Conservation (phyloP, 2,888 invertebrate species). For the Cybosia mesomella region DNA sequence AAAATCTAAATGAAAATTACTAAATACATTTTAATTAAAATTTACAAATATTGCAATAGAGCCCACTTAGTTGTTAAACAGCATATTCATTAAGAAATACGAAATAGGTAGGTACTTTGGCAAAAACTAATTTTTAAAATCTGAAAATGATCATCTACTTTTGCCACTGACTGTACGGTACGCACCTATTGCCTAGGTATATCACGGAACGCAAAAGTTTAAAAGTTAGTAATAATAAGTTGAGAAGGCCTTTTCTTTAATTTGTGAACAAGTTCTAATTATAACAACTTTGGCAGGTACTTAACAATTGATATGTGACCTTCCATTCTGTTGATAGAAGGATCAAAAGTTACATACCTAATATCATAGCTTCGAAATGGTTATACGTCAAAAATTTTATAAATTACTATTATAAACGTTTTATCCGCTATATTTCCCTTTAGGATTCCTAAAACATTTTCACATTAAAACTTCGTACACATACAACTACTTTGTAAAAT, state of each 20-base stretch:
- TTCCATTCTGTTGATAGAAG: slow-evolving; percentile 2
- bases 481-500: slow-evolving; percentile 3
- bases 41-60: no score
- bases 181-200: no score
- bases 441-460: background rate
- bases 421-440: background rate
- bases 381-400: background rate
- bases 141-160: no score
- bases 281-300: background rate
- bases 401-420: background rate
- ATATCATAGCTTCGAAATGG: background rate
- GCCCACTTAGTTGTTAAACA: no score
- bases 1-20: no score
- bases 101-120: no score
- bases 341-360: background rate
- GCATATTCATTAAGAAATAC: no score
- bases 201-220: background rate
- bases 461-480: background rate
- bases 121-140: no score
- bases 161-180: no score
- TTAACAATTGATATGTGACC: background rate
- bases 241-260: background rate
- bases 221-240: background rate
- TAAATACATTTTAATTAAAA: no score
- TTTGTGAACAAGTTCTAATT: slow-evolving; percentile 1